Evolutionary conservation across 2,888 invertebrate species (phyloP).

Genomic region (Drosophila mimica): DNA sequence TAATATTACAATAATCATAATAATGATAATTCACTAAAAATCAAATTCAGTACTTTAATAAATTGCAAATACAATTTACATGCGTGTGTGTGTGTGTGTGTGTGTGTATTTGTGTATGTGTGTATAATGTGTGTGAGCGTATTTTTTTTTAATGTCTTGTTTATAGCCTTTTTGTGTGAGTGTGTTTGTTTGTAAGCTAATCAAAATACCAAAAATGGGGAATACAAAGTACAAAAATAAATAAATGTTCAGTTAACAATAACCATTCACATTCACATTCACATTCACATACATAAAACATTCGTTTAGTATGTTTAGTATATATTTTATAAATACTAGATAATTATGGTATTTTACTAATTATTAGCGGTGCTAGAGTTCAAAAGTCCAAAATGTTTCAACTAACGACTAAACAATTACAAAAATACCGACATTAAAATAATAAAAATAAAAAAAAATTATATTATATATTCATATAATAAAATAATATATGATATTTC

Average conservation of each 20-base stretch:
- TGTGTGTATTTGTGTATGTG: slow-evolving; percentile 11
- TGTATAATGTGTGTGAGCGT: slow-evolving; percentile 9
- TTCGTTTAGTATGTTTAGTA: slow-evolving; percentile 17
- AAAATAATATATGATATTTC: slow-evolving; percentile 14
- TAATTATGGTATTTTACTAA: slow-evolving; percentile 24
- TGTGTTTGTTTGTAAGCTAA: slow-evolving; percentile 9
- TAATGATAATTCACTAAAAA: slow-evolving; percentile 43
- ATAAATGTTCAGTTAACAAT: slow-evolving; percentile 58
- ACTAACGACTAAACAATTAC: slow-evolving; percentile 35
- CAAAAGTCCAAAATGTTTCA: slow-evolving; percentile 47
- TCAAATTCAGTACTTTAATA: slow-evolving; percentile 65
- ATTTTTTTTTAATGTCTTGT: slow-evolving; percentile 21
- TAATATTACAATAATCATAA: slow-evolving; percentile 15
- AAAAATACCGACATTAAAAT: slow-evolving; percentile 17
- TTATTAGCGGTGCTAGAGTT: slow-evolving; percentile 41
- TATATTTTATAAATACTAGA: slow-evolving; percentile 44
- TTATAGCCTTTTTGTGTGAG: slow-evolving; percentile 36
- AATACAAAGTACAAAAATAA: slow-evolving; percentile 40
- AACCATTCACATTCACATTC: slow-evolving; percentile 40
- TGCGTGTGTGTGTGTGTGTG: slow-evolving; percentile 19
- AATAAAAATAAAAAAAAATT: slow-evolving; percentile 15
- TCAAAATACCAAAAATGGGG: slow-evolving; percentile 17
- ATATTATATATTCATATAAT: slow-evolving; percentile 8
- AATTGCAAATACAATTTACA: slow-evolving; percentile 53
- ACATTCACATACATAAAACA: slow-evolving; percentile 16